These are phyloP conservation scores for Aspidiotus rigidus DNA, from an alignment of 2,888 invertebrate species.

Conservation along the genomic window DNA sequence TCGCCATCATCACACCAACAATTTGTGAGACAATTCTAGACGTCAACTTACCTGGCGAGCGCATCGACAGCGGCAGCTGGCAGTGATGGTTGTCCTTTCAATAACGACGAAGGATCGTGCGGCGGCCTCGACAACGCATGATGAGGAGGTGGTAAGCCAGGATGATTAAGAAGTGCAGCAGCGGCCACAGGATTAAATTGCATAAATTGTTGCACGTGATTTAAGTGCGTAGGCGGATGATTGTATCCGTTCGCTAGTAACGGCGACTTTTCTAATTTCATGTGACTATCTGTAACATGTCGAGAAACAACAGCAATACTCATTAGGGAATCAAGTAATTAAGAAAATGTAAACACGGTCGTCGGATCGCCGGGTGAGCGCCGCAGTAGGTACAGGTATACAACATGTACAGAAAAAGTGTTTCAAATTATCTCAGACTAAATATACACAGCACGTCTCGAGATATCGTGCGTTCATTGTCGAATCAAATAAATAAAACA, in stretches of 20 bases:
- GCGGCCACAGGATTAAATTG: slow-evolving; percentile 48
- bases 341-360: neutral
- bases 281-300: slow-evolving; percentile 57
- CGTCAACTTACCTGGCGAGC: slow-evolving; percentile 61
- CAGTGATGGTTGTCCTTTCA: slow-evolving; percentile 50
- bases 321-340: neutral
- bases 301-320: neutral
- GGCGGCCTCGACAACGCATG: slow-evolving; percentile 57
- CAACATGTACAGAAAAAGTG: neutral
- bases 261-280: slow-evolving; percentile 83
- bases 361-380: neutral
- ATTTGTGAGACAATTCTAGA: too few relatives aligned
- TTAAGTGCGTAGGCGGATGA: slow-evolving; percentile 81
- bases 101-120: slow-evolving; percentile 33
- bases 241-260: slow-evolving; percentile 88
- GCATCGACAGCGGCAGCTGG: slow-evolving; percentile 58
- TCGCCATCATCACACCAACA: too few relatives aligned
- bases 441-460: slow-evolving; percentile 1
- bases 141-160: slow-evolving; percentile 47
- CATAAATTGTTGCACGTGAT: slow-evolving; percentile 75
- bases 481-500: neutral
- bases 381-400: neutral
- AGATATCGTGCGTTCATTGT: neutral
- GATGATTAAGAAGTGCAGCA: slow-evolving; percentile 51
- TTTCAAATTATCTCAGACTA: neutral